Percentiles rank a stretch among this genome's conserved stretches.
Evolutionary conservation across 2,888 invertebrate genomes (phyloP).

Genomic region (Falcaria lacertinaria): DNA sequence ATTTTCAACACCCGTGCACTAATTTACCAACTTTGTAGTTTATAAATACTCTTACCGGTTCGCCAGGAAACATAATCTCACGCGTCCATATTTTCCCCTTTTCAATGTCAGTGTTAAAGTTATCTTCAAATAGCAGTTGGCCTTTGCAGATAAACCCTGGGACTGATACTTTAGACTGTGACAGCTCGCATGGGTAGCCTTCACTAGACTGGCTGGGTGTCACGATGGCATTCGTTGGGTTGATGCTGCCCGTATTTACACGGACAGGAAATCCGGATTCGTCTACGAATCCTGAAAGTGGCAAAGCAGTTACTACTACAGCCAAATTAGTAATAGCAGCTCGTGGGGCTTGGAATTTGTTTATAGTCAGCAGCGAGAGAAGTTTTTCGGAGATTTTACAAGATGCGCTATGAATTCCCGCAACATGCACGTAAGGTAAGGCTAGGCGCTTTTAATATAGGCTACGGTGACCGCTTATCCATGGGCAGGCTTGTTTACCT

Average conservation of each 20-base stretch:
- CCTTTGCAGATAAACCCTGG: slow-evolving; percentile 74
- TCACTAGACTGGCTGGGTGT: slow-evolving; percentile 9
- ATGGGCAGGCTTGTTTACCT: no score
- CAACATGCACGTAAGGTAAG: no score
- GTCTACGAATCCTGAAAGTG: not conserved
- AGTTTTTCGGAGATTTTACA: no score
- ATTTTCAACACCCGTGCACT: no score
- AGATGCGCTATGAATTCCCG: no score
- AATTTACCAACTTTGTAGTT: no score
- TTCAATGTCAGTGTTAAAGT: slow-evolving; percentile 66
- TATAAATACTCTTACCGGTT: slow-evolving; percentile 78
- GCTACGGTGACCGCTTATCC: no score
- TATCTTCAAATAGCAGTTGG: slow-evolving; percentile 82
- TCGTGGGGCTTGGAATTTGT: no score
- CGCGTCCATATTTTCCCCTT: slow-evolving; percentile 77
- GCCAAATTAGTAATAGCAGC: not conserved
- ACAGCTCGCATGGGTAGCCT: slow-evolving; percentile 51
- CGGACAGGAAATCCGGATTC: not conserved
- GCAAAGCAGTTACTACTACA: not conserved
- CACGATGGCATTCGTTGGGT: slow-evolving; percentile 1
- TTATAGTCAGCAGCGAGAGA: no score
- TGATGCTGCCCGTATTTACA: not conserved
- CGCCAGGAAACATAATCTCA: slow-evolving; percentile 78
- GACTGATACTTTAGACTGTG: slow-evolving; percentile 47
- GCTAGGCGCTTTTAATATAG: no score